These are phyloP conservation scores for Bombycilla garrulus DNA, from an alignment of 2,113 vertebrate species.

Conservation along the genomic window DNA sequence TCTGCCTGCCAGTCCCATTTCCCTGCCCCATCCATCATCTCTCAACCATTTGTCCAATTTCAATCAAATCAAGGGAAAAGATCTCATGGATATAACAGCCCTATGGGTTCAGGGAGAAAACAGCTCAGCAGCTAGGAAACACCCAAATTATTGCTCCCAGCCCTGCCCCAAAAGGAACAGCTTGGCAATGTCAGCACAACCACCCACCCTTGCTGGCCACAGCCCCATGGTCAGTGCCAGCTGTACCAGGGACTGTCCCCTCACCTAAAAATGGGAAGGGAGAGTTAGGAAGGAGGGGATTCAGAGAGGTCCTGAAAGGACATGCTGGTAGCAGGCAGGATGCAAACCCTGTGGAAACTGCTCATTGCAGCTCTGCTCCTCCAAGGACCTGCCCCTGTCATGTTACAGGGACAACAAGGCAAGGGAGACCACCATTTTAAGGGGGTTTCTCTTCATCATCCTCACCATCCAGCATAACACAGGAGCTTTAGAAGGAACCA, in stretches of 20 bases:
- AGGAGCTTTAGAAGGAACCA: not conserved
- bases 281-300: not conserved
- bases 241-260: not conserved
- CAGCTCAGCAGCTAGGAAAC: not conserved
- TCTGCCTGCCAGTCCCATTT: not conserved
- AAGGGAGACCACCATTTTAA: not conserved
- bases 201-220: accelerated
- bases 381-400: not conserved
- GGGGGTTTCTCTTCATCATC: not conserved
- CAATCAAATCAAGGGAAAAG: not conserved
- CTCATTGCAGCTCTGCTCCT: not conserved
- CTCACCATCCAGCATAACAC: not conserved
- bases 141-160: not conserved
- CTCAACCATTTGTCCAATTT: constrained; percentile 19
- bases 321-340: accelerated
- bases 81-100: not conserved
- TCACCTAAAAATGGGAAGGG: not conserved
- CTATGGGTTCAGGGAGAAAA: not conserved
- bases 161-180: not conserved
- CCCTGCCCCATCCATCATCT: constrained; percentile 30
- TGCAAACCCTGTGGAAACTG: not conserved
- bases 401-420: not conserved
- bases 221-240: not conserved
- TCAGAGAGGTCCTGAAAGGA: not conserved
- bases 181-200: not conserved